A percentile compares a stretch with the other conserved stretches of the same genome.
Conservation (phyloP, 2,888 invertebrate species). For the Eupeodes luniger region DNA sequence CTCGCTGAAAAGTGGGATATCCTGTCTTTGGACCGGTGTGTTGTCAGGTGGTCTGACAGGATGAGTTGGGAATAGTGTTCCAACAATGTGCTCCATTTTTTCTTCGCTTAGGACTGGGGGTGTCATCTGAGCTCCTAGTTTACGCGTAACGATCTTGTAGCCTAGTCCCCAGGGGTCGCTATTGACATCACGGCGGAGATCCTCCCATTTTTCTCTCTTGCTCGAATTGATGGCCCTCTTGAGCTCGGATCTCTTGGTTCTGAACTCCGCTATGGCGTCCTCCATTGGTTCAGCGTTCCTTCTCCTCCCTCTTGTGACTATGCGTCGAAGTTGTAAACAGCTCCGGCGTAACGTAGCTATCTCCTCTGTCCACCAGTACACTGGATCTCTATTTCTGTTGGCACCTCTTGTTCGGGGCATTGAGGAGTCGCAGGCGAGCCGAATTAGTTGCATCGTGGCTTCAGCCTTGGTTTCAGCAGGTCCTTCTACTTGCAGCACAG, state of each 20-base stretch:
- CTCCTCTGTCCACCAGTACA: no score
- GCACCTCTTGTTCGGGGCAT: no score
- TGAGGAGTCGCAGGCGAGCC: no score
- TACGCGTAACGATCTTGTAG: neutral
- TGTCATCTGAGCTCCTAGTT: neutral
- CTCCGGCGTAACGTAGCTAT: neutral
- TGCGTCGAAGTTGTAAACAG: constrained; percentile 12
- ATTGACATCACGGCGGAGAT: neutral
- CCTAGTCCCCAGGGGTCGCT: neutral
- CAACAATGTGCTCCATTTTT: no score
- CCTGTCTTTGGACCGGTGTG: no score
- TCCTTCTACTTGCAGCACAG: no score
- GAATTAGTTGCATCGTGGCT: no score
- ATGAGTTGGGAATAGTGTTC: no score
- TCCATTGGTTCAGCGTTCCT: neutral
- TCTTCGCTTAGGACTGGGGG: neutral
- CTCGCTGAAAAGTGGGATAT: no score
- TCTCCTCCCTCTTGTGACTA: neutral
- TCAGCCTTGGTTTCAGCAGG: no score
- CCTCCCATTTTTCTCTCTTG: neutral
- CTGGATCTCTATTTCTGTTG: no score
- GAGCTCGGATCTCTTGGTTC: neutral
- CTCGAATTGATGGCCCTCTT: neutral
- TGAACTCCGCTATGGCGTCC: neutral
- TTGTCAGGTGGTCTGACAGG: no score